Evolutionary conservation across 2,888 invertebrate species (phyloP).

Genomic region (Drosophila tanythrix): DNA sequence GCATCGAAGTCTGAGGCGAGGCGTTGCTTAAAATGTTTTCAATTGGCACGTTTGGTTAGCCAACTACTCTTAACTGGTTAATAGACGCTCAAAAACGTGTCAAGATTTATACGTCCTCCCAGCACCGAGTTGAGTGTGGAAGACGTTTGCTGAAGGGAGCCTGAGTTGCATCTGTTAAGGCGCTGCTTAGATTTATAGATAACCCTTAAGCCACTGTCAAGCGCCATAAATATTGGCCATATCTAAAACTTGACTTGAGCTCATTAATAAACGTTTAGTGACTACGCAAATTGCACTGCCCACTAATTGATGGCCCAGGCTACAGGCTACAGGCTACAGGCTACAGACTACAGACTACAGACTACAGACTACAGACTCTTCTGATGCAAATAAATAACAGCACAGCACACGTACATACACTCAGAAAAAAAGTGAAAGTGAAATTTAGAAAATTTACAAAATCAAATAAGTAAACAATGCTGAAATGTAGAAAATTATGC

Average conservation of each 20-base stretch:
- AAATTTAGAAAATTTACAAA: neutral
- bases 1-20: neutral
- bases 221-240: conserved; percentile 48
- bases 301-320: conserved; percentile 57
- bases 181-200: conserved; percentile 69
- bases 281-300: conserved; percentile 41
- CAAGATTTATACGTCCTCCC: neutral
- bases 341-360: neutral
- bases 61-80: neutral
- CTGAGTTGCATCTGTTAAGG: conserved; percentile 44
- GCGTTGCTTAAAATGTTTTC: neutral
- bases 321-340: neutral
- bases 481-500: neutral
- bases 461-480: neutral
- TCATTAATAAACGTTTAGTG: conserved; percentile 76
- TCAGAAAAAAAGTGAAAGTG: neutral
- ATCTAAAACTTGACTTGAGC: conserved; percentile 53
- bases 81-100: neutral
- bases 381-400: conserved; percentile 41
- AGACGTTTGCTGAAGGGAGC: conserved; percentile 1
- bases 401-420: conserved; percentile 3
- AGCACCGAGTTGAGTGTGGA: neutral
- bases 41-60: neutral
- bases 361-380: neutral
- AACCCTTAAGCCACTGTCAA: conserved; percentile 19